Percentiles rank a stretch among this genome's conserved stretches.
phyloP scores from a whole-genome alignment of 1,140 invertebrate genomes.

The Zaprionus nigranus region DNA sequence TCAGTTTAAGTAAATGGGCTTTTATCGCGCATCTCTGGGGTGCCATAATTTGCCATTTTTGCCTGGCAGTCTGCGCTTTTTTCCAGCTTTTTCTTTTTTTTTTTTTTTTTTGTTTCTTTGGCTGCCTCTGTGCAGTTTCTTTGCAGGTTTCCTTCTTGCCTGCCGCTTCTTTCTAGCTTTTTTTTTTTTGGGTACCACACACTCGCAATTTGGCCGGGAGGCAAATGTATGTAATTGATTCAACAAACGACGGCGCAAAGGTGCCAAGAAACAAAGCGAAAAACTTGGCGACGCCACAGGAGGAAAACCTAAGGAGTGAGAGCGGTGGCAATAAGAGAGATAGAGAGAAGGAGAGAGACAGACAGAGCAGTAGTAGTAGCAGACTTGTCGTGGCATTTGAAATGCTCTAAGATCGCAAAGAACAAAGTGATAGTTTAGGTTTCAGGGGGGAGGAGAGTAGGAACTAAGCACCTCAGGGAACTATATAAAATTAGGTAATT shows the following conservation, averaged over 20 bases:
- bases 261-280: constrained; percentile 63
- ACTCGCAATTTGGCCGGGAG: constrained; percentile 54
- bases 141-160: constrained; percentile 18
- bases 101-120: constrained; percentile 5
- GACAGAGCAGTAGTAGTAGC: neutral
- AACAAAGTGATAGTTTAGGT: neutral
- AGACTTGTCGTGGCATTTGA: neutral
- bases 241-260: constrained; percentile 73
- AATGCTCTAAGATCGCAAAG: neutral
- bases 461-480: too few species aligned
- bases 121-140: too few species aligned
- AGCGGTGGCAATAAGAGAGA: neutral
- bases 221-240: constrained; percentile 78
- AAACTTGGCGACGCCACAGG: constrained; percentile 48
- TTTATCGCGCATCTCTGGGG: constrained; percentile 81
- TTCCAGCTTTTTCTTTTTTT: constrained; percentile 3
- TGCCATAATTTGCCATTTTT: constrained; percentile 83
- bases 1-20: constrained; percentile 83
- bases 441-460: neutral
- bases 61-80: constrained; percentile 65
- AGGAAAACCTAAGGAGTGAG: neutral
- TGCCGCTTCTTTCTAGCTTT: constrained; percentile 12
- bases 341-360: neutral
- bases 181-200: constrained; percentile 30
- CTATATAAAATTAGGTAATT: neutral